Evolutionary conservation across 2,888 invertebrate genomes (phyloP).

Genomic region (Philonicus albiceps): DNA sequence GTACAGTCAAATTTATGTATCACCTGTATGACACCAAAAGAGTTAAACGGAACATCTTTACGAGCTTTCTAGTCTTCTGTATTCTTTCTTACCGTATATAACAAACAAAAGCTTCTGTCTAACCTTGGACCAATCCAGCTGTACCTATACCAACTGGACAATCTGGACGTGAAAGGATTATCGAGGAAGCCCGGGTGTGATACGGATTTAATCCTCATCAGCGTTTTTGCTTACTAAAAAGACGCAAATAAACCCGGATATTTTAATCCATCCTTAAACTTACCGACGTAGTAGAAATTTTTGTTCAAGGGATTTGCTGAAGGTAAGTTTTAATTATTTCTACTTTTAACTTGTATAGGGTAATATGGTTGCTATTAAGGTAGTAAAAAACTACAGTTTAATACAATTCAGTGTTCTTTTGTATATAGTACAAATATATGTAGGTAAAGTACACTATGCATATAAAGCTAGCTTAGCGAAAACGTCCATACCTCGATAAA

Average conservation of each 20-base stretch:
- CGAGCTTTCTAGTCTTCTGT: background rate
- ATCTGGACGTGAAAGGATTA: background rate
- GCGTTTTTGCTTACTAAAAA: background rate
- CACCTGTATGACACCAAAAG: constrained; percentile 18
- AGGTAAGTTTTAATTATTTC: no score
- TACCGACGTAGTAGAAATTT: background rate
- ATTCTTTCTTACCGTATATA: background rate
- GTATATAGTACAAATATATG: no score
- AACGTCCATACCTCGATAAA: no score
- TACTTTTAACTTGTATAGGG: no score
- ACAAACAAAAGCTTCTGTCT: background rate
- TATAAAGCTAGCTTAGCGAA: no score
- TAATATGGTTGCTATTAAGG: no score
- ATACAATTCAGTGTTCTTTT: no score
- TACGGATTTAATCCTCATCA: background rate
- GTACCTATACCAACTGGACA: background rate
- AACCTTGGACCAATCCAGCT: background rate
- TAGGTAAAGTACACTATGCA: no score
- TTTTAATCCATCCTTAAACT: background rate
- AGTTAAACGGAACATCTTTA: background rate
- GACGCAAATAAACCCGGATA: background rate
- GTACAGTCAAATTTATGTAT: background rate
- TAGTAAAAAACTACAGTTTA: no score
- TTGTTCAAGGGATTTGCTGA: no score
- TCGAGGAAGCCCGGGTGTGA: background rate